phyloP scores from a whole-genome alignment of 2,797 vertebrate genomes.

The Coreius guichenoti region DNA sequence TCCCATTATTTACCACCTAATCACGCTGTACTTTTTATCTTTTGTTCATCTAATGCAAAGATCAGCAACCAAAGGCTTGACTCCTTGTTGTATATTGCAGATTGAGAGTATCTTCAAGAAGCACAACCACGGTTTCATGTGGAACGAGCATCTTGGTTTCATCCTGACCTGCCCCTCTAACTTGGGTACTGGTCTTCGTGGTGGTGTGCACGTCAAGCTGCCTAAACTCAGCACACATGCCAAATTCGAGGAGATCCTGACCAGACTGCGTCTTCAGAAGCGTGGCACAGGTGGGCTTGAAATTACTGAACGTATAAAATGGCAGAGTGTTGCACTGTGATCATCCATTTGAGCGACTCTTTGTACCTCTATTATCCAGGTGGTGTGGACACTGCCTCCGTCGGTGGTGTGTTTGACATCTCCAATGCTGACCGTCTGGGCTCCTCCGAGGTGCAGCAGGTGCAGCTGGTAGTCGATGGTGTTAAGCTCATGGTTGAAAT shows the following conservation, averaged over 20 bases:
- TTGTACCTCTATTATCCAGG: constrained; percentile 72
- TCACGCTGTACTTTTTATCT: background rate
- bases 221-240: constrained; percentile 84
- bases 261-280: constrained; percentile 86
- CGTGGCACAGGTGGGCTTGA: constrained; percentile 81
- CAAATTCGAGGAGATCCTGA: constrained; percentile 86
- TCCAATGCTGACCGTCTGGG: constrained; percentile 96
- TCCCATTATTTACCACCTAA: background rate
- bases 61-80: background rate
- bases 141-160: constrained; percentile 86
- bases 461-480: constrained; percentile 95
- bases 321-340: background rate
- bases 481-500: constrained; percentile 98
- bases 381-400: constrained; percentile 93
- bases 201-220: constrained; percentile 85
- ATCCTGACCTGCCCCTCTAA: constrained; percentile 88
- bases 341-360: background rate
- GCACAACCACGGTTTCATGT: constrained; percentile 85
- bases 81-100: constrained; percentile 62
- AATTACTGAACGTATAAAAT: background rate
- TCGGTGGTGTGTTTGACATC: constrained; percentile 92
- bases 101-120: constrained; percentile 87
- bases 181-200: constrained; percentile 85
- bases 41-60: background rate
- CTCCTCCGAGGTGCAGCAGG: constrained; percentile 92